A percentile compares a stretch with the other conserved stretches of the same genome.
Conservation (phyloP, 2,888 invertebrate species). For the Campaea margaritaria region DNA sequence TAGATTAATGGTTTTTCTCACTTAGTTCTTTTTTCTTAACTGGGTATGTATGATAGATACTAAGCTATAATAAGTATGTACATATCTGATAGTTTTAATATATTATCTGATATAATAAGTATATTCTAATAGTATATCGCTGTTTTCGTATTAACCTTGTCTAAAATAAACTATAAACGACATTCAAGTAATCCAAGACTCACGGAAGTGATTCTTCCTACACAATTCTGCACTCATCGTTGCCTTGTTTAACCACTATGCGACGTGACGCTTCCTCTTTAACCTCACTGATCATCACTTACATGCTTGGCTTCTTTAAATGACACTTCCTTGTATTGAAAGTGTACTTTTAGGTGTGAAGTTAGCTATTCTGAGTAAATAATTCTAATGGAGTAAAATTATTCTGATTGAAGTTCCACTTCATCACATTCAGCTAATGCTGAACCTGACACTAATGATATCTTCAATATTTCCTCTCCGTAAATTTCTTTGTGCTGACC, state of each 20-base stretch:
- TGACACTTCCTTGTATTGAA: constrained; percentile 8
- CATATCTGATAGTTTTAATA: no score
- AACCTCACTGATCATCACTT: constrained; percentile 62
- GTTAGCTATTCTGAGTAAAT: no score
- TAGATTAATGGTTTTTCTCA: no score
- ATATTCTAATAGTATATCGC: not conserved
- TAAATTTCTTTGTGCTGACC: no score
- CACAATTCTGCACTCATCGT: constrained; percentile 20
- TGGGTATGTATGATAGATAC: no score
- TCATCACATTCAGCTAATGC: no score
- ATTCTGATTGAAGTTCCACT: no score
- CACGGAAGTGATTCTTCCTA: constrained; percentile 12
- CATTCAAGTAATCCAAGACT: constrained; percentile 7
- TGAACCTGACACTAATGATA: no score
- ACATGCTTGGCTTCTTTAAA: constrained; percentile 57
- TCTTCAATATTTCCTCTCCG: no score
- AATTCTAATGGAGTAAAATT: no score
- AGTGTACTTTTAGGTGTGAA: not conserved
- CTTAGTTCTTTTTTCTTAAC: no score
- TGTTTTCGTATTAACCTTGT: not conserved
- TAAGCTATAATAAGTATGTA: no score
- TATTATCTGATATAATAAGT: not conserved
- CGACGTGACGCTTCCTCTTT: constrained; percentile 56
- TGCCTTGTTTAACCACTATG: constrained; percentile 33
- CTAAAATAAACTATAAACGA: not conserved